A percentile compares a stretch with the other conserved stretches of the same genome.
These are phyloP conservation scores for Panthera leo DNA, from an alignment of 2,113 vertebrate genomes.

Conservation along the genomic window DNA sequence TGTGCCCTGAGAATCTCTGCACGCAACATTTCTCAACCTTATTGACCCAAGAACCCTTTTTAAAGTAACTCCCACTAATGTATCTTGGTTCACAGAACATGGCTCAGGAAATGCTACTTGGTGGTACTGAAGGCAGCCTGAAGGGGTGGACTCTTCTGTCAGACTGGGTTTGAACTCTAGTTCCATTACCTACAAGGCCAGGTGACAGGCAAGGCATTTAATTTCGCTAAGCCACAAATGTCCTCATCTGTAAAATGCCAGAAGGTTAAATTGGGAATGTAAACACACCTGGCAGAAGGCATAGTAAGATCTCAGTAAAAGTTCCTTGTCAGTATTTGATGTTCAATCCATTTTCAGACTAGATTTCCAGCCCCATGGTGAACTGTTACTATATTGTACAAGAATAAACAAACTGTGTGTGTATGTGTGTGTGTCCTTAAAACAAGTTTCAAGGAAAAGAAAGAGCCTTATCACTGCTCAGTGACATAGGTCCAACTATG, in stretches of 20 bases:
- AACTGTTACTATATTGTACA: neutral
- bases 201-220: neutral
- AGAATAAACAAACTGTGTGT: neutral
- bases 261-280: neutral
- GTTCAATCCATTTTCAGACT: neutral
- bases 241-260: neutral
- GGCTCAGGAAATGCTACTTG: neutral
- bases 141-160: no score
- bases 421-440: neutral
- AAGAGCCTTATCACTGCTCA: neutral
- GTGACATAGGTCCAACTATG: neutral
- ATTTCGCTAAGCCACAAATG: neutral
- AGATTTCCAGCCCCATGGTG: neutral
- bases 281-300: neutral
- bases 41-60: neutral
- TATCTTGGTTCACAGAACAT: neutral
- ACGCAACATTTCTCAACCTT: neutral
- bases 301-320: neutral
- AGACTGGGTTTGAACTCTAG: neutral
- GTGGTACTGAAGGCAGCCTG: neutral
- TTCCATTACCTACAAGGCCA: neutral
- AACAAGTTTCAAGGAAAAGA: neutral
- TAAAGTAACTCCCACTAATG: neutral
- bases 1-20: neutral
- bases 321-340: neutral